Percentiles rank a stretch among this genome's conserved stretches.
These are phyloP conservation scores for Prinia subflava DNA, from an alignment of 2,113 vertebrate genomes.

Conservation along the genomic window DNA sequence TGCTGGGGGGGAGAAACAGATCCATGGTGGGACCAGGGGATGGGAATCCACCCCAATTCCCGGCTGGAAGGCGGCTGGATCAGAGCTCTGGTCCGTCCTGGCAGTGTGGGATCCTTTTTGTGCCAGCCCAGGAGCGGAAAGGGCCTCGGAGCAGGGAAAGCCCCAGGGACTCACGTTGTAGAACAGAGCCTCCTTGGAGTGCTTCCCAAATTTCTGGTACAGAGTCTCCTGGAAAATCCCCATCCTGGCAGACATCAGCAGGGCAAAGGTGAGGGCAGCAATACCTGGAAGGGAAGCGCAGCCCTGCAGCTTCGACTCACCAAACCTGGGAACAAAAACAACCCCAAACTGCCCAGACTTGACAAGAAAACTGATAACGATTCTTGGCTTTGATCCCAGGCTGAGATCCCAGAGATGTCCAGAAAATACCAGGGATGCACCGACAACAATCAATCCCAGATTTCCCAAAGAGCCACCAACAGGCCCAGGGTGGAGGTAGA, in stretches of 20 bases:
- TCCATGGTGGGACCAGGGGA: rapidly evolving
- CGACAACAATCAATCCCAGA: not conserved
- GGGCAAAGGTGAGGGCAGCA: conserved; percentile 89
- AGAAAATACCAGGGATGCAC: rapidly evolving
- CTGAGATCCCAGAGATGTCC: not conserved
- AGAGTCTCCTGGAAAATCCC: conserved; percentile 95
- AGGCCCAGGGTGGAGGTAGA: not conserved
- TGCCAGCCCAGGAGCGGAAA: rapidly evolving
- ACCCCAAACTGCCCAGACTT: not conserved
- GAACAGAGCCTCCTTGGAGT: conserved; percentile 94
- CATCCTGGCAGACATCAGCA: conserved; percentile 96
- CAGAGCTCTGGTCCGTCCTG: not conserved
- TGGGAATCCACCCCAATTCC: not conserved
- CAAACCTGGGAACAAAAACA: not conserved
- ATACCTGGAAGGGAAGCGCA: conserved; percentile 77
- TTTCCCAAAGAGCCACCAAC: not conserved
- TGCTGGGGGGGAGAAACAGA: conserved; percentile 75
- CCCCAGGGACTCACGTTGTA: conserved; percentile 84
- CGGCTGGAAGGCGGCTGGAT: not conserved
- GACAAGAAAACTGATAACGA: rapidly evolving
- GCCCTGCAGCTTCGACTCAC: not conserved
- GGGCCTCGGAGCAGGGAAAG: not conserved
- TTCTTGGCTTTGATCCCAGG: not conserved
- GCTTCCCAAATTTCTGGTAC: conserved; percentile 92
- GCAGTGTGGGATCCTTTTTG: rapidly evolving